Evolutionary conservation across 2,797 vertebrate species (phyloP).

Genomic region (Numenius phaeopus): DNA sequence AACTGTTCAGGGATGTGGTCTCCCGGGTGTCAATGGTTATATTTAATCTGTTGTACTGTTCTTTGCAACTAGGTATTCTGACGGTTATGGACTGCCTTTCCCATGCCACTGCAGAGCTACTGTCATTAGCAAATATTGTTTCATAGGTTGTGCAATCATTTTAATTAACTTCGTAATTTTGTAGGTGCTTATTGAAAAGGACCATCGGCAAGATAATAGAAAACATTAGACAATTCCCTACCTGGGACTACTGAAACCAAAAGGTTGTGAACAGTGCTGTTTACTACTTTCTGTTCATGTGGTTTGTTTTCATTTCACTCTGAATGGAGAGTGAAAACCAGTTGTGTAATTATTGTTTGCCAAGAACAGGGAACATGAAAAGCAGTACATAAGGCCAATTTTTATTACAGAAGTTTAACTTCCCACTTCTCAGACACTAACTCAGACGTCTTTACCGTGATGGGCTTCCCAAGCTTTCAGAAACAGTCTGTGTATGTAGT

Average conservation of each 20-base stretch:
- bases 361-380: not conserved
- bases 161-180: not conserved
- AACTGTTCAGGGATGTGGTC: not conserved
- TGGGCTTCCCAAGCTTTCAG: not conserved
- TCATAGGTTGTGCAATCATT: not conserved
- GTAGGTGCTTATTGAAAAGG: not conserved
- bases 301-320: not conserved
- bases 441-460: not conserved
- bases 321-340: not conserved
- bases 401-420: not conserved
- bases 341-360: conserved; percentile 4
- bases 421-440: not conserved
- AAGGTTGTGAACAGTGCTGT: not conserved
- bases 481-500: not conserved
- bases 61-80: not conserved
- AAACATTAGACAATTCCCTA: not conserved
- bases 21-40: not conserved
- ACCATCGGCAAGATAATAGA: not conserved
- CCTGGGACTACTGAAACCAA: not conserved
- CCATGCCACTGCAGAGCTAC: not conserved
- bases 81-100: not conserved
- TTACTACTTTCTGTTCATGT: not conserved
- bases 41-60: not conserved
- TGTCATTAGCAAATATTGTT: not conserved
- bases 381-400: not conserved